Evolutionary conservation across 2,113 vertebrate genomes (phyloP), one percentile per base, ranked within the genome.

Genomic region (Beaufortia kweichowensis): DNA sequence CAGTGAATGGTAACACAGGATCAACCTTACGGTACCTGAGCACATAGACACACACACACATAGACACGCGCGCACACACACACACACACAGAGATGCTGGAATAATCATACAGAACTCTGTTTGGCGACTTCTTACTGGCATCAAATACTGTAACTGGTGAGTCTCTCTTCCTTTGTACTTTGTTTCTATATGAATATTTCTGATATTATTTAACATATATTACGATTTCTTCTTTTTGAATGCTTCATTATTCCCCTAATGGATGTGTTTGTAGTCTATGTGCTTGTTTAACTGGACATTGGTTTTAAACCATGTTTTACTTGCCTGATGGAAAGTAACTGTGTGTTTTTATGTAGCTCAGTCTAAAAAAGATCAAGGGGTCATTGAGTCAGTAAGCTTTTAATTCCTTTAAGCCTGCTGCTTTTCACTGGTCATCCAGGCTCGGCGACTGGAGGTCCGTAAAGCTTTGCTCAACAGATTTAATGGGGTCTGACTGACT

Each of bases 1-100:
- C 83, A 81, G 82, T 77, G 77, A 85, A 46, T 75, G 75, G 81
- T 85, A 83, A 85, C 83, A 81, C 79, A 59, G 43, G 73, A 68
- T 85, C 83, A 84, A 79, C 79, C 72, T 83, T 80, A 80, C 84
- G 50, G 65, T 78, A 70, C 75, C 78, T 78, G 71, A 50, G 72
- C 57, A 59, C 48, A 63, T 43, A 67, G 68, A 81, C 60, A 59
- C 50, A 68, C 50, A 61, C 63, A 60, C 65, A 67, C 43, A 77
- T 26, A 62, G 48, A 74, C 70, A 78, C 61, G 26, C 79, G 41
- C 19, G 15, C 50, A 61, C 55, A 72, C 43, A 67, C 57, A 77
- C 70, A 77, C 63, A 72, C 79, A 75, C 41, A 28, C 59, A 31
- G 56, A 50, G 48, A 85, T 84, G 80, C 81, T 75, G 78, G 83